These are phyloP conservation scores for Chloropsis hardwickii DNA, from an alignment of 2,113 vertebrate species.

Conservation along the genomic window DNA sequence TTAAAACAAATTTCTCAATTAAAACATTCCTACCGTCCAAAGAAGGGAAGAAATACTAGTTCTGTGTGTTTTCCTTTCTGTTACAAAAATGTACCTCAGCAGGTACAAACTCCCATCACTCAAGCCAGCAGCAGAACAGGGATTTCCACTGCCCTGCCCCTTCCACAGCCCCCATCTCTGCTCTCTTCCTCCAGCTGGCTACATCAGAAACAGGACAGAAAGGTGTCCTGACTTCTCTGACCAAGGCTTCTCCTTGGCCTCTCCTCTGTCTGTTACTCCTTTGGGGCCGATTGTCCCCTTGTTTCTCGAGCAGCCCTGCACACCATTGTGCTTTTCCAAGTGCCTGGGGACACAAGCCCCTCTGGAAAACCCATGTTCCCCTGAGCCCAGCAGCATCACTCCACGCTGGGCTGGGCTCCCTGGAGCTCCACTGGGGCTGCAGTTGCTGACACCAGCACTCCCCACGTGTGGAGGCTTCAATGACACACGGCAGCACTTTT, in stretches of 20 bases:
- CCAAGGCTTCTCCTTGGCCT: not conserved
- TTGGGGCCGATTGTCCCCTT: rapidly evolving
- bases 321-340: not conserved
- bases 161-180: too few species aligned
- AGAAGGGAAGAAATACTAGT: conserved; percentile 35
- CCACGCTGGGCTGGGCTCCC: not conserved
- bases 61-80: not conserved
- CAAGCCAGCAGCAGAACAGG: not conserved
- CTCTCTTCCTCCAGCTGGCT: not conserved
- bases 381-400: not conserved
- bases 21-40: conserved; percentile 73
- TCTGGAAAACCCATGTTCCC: not conserved
- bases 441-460: not conserved
- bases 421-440: not conserved
- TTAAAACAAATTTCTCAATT: conserved; percentile 75
- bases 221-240: not conserved
- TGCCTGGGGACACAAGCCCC: not conserved
- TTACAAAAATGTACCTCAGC: not conserved
- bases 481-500: rapidly evolving
- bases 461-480: rapidly evolving
- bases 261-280: not conserved
- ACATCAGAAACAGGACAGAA: not conserved
- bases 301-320: not conserved
- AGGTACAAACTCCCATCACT: not conserved
- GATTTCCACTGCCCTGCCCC: not conserved